A percentile compares a stretch with the other conserved stretches of the same genome.
These are phyloP conservation scores for Oophaga sylvatica DNA, from an alignment of 2,797 vertebrate species.

Conservation along the genomic window DNA sequence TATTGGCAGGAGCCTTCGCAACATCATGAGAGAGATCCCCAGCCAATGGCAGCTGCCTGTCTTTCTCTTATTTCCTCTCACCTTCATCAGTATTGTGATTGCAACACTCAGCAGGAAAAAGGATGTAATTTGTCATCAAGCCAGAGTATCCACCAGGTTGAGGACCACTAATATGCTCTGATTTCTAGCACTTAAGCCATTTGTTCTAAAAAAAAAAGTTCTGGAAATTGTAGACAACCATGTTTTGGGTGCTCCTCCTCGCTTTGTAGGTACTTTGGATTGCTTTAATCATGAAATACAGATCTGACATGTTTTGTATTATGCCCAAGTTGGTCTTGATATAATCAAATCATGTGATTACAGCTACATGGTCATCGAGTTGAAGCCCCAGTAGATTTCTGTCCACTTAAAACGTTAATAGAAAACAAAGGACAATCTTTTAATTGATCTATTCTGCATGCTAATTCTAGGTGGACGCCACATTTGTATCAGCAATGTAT, in stretches of 20 bases:
- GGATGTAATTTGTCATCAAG: neutral
- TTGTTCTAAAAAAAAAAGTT: neutral
- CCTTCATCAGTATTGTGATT: neutral
- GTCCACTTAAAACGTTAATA: too few species aligned
- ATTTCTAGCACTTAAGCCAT: neutral
- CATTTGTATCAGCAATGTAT: too few species aligned
- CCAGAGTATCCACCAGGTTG: neutral
- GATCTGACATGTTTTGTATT: too few species aligned
- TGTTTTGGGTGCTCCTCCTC: neutral
- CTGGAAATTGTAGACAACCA: neutral
- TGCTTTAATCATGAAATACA: too few species aligned
- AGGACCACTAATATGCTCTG: neutral
- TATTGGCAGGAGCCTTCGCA: conserved; percentile 43
- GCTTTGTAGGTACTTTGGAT: too few species aligned
- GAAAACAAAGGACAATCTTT: too few species aligned
- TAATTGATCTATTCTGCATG: too few species aligned
- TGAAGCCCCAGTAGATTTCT: too few species aligned
- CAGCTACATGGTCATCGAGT: too few species aligned
- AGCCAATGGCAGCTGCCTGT: conserved; percentile 52
- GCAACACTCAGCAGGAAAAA: conserved; percentile 24
- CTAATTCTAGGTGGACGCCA: too few species aligned
- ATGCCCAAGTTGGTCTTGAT: too few species aligned
- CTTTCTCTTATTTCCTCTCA: conserved; percentile 33
- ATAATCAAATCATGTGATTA: neutral
- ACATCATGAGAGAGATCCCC: conserved; percentile 58